These are phyloP conservation scores for Bombus superbus DNA, from an alignment of 1,140 invertebrate genomes.

Conservation along the genomic window DNA sequence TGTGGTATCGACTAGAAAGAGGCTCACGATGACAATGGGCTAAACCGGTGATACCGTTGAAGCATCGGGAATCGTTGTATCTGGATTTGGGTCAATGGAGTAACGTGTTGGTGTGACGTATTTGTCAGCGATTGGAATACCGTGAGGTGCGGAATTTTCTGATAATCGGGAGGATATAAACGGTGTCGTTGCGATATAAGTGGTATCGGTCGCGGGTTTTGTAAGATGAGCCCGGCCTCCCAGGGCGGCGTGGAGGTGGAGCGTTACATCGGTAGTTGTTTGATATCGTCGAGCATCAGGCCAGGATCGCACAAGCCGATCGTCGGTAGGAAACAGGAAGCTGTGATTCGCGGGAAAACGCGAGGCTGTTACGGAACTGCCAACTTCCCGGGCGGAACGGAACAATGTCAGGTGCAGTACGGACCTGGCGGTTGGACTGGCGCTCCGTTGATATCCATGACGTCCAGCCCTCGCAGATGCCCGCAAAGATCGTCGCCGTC, in stretches of 20 bases:
- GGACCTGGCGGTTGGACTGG: conserved; percentile 85
- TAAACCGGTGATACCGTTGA: conserved; percentile 26
- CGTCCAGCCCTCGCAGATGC: conserved; percentile 74
- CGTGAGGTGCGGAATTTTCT: conserved; percentile 3
- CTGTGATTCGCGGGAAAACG: conserved; percentile 35
- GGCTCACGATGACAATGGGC: conserved; percentile 51
- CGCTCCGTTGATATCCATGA: conserved; percentile 87
- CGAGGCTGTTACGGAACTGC: conserved; percentile 58
- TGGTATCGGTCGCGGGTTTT: conserved; percentile 41
- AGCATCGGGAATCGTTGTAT: too few relatives aligned
- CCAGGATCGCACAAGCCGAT: conserved; percentile 78
- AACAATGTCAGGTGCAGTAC: conserved; percentile 74
- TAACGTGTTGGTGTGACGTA: conserved; percentile 33
- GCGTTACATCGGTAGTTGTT: conserved; percentile 86
- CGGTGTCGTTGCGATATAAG: not conserved
- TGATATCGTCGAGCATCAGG: conserved; percentile 83
- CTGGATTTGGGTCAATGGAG: conserved; percentile 33
- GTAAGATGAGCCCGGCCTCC: conserved; percentile 85
- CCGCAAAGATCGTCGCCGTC: conserved; percentile 79
- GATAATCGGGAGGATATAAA: not conserved
- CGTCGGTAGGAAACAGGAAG: conserved; percentile 65
- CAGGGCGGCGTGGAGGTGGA: conserved; percentile 85
- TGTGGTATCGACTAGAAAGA: not conserved
- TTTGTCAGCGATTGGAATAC: not conserved
- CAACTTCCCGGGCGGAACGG: conserved; percentile 55